phyloP scores from a whole-genome alignment of 2,888 invertebrate species.

The Cataglyphis livida region DNA sequence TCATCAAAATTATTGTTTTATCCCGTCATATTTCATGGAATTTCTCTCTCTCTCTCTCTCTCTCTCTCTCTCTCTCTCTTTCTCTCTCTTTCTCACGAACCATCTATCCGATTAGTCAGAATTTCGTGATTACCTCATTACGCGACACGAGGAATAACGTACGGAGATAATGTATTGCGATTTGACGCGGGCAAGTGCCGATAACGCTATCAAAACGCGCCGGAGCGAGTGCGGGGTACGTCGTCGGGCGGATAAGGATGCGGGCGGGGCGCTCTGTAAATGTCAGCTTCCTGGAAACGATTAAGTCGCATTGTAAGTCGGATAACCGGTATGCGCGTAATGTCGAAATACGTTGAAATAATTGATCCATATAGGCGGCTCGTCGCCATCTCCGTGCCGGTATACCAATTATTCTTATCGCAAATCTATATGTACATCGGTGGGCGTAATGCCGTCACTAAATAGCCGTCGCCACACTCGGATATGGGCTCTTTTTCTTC shows the following conservation, averaged over 20 bases:
- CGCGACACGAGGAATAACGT: neutral
- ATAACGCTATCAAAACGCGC: conserved; percentile 26
- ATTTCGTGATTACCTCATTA: conserved; percentile 37
- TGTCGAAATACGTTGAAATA: conserved; percentile 77
- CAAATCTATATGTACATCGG: conserved; percentile 63
- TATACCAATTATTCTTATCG: conserved; percentile 79
- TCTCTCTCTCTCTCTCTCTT: neutral
- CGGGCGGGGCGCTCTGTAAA: conserved; percentile 57
- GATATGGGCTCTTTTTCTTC: conserved; percentile 43
- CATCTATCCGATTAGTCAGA: neutral
- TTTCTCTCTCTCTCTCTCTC: neutral
- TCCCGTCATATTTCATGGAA: neutral
- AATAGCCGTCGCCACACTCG: conserved; percentile 62
- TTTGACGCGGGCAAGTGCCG: conserved; percentile 12
- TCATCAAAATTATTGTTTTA: neutral
- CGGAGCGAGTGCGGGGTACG: neutral
- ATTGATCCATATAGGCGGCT: conserved; percentile 74
- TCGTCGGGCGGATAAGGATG: neutral
- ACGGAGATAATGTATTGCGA: conserved; percentile 16
- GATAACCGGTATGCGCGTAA: conserved; percentile 68
- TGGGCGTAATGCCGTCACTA: conserved; percentile 73
- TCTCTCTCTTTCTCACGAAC: neutral
- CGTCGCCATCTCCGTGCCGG: conserved; percentile 37
- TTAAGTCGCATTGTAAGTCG: conserved; percentile 69
- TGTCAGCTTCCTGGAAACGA: conserved; percentile 73